Percentiles rank a stretch among this genome's conserved stretches.
phyloP scores from a whole-genome alignment of 2,797 vertebrate species.

The Falco peregrinus region DNA sequence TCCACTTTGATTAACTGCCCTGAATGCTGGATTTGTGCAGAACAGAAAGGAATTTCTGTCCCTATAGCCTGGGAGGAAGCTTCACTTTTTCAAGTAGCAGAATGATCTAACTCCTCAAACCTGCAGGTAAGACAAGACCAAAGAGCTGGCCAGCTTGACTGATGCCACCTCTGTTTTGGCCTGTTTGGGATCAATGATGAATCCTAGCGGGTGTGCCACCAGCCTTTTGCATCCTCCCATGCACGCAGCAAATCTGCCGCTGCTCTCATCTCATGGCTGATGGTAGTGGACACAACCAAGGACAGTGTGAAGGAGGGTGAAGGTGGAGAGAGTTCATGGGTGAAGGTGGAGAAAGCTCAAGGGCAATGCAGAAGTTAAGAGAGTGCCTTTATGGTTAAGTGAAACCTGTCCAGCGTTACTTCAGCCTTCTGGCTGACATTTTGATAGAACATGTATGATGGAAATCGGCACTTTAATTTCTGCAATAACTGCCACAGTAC shows the following conservation, averaged over 20 bases:
- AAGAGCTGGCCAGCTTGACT: not conserved
- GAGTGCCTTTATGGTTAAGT: not conserved
- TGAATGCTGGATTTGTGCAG: not conserved
- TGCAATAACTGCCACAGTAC: not conserved
- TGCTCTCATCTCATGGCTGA: not conserved
- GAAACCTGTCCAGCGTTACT: not conserved
- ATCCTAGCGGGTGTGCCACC: not conserved
- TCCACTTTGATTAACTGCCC: not conserved
- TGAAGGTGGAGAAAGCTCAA: not conserved
- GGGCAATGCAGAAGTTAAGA: not conserved
- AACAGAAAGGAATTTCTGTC: not conserved
- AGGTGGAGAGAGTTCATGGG: not conserved
- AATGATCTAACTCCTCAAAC: not conserved
- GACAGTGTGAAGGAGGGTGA: not conserved
- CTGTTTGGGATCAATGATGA: not conserved
- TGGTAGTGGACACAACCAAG: not conserved
- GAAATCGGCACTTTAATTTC: slow-evolving; percentile 24
- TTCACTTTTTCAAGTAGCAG: not conserved
- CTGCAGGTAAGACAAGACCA: not conserved
- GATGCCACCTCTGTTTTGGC: not conserved
- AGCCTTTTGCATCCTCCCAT: not conserved
- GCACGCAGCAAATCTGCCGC: not conserved
- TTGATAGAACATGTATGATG: not conserved
- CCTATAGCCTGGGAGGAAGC: not conserved
- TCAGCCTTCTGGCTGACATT: slow-evolving; percentile 22